Evolutionary conservation across 2,113 vertebrate species (phyloP).

Genomic region (Donacobius atricapilla): DNA sequence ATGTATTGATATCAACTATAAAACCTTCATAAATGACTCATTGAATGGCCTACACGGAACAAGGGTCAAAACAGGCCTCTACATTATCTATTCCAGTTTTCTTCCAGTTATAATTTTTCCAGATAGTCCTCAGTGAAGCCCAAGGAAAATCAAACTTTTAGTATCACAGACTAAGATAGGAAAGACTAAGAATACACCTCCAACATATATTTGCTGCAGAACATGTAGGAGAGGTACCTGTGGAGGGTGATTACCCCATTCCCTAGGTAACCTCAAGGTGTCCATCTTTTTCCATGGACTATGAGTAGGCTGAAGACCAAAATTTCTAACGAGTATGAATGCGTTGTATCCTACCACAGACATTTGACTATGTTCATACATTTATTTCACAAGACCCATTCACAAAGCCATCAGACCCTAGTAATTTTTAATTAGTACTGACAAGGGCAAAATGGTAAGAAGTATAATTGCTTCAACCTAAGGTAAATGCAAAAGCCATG

Average conservation of each 20-base stretch:
- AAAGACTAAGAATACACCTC: background rate
- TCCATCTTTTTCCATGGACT: background rate
- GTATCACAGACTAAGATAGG: background rate
- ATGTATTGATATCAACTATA: background rate
- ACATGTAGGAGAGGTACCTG: background rate
- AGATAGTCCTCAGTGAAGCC: background rate
- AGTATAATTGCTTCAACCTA: background rate
- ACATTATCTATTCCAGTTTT: background rate
- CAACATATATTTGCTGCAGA: background rate
- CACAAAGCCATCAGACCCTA: background rate
- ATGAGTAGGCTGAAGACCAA: background rate
- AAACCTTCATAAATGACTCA: background rate
- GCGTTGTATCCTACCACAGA: background rate
- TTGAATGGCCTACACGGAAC: background rate
- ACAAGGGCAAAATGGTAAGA: background rate
- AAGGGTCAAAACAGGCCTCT: background rate
- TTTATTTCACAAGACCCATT: background rate
- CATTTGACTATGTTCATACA: background rate
- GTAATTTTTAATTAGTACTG: background rate
- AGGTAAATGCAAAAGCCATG: background rate
- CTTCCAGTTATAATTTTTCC: background rate
- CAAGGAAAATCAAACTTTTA: background rate
- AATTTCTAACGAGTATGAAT: background rate
- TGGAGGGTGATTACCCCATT: background rate
- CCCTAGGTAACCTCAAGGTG: background rate